Conservation (phyloP, 1,140 invertebrate genomes). For the Ganaspis sp. region DNA sequence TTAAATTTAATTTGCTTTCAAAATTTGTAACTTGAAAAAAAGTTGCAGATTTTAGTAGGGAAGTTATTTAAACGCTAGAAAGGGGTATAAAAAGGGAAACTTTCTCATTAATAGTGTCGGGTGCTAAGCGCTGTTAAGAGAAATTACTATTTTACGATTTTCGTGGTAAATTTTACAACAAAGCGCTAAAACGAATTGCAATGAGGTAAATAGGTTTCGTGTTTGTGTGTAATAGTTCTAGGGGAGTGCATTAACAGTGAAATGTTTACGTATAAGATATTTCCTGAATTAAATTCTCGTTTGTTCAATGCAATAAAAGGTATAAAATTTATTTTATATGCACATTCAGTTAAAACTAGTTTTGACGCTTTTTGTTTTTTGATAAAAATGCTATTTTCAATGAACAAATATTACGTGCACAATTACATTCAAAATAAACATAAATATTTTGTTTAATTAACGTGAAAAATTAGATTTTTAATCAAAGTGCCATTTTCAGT, state of each 20-base stretch:
- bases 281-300: not conserved
- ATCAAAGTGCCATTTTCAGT: too few relatives aligned
- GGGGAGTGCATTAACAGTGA: not conserved
- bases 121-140: conserved; percentile 1
- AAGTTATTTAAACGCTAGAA: not conserved
- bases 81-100: not conserved
- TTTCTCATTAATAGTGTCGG: not conserved
- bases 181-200: conserved; percentile 4
- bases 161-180: conserved; percentile 18
- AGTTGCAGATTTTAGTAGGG: not conserved
- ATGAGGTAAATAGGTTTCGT: conserved; percentile 3
- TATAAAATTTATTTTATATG: not conserved
- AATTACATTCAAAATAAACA: too few relatives aligned
- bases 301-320: not conserved
- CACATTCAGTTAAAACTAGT: not conserved
- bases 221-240: conserved; percentile 2
- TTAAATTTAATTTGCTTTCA: too few relatives aligned
- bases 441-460: too few relatives aligned
- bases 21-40: too few relatives aligned
- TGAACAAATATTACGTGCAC: too few relatives aligned
- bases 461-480: too few relatives aligned
- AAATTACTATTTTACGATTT: conserved; percentile 23
- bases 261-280: not conserved
- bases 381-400: too few relatives aligned
- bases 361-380: not conserved